Conservation (phyloP, 2,113 vertebrate species). For the Canis aureus region DNA sequence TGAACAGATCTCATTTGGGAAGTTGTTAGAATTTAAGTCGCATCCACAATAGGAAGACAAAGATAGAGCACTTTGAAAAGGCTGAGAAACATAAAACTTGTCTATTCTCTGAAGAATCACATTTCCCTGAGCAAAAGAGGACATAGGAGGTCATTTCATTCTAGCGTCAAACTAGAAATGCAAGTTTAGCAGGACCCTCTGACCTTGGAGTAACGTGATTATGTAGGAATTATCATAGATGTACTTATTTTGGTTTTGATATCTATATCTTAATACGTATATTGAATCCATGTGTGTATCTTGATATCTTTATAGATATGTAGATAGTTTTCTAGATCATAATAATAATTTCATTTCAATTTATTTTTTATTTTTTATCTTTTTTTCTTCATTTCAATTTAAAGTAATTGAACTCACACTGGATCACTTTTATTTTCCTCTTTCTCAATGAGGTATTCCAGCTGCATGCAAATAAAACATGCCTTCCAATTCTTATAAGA, state of each 20-base stretch:
- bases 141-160: neutral
- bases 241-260: neutral
- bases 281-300: neutral
- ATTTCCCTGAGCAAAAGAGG: neutral
- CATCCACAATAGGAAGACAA: neutral
- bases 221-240: neutral
- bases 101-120: neutral
- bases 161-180: neutral
- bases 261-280: neutral
- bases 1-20: neutral
- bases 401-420: neutral
- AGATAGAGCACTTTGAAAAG: neutral
- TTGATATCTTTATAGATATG: neutral
- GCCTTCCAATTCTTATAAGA: neutral
- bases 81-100: neutral
- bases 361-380: neutral
- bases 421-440: neutral
- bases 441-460: neutral
- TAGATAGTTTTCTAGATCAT: neutral
- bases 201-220: neutral
- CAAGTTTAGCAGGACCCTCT: neutral
- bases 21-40: conserved; percentile 12
- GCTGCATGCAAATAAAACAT: neutral
- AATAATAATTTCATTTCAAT: neutral
- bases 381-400: neutral